phyloP scores from a whole-genome alignment of 2,797 vertebrate genomes.

The Lagorchestes hirsutus region DNA sequence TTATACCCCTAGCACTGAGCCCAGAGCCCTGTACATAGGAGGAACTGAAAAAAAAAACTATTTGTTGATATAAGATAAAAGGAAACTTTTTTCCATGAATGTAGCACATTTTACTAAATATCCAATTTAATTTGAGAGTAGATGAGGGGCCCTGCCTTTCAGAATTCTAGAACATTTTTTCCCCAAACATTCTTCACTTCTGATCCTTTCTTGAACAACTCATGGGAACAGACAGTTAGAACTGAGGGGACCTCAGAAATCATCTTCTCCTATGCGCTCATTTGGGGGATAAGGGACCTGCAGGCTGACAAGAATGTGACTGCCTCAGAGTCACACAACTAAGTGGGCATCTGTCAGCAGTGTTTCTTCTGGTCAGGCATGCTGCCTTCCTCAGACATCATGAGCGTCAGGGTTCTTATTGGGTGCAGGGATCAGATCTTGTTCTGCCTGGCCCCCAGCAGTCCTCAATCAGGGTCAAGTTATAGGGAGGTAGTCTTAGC shows the following conservation, averaged over 20 bases:
- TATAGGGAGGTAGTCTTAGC: background rate
- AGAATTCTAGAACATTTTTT: background rate
- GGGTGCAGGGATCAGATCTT: background rate
- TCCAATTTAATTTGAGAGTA: background rate
- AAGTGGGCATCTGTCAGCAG: background rate
- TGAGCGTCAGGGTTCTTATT: fast-evolving
- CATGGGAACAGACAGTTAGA: background rate
- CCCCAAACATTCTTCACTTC: background rate
- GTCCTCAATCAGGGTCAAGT: background rate
- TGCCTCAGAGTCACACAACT: background rate
- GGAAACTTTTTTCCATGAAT: background rate
- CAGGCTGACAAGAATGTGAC: too few relatives aligned
- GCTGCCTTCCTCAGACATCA: background rate
- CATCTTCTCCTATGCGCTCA: background rate
- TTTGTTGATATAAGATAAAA: background rate
- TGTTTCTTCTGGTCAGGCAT: background rate
- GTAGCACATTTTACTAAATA: background rate
- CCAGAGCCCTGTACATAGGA: background rate
- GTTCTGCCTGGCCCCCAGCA: background rate
- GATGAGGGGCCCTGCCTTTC: background rate
- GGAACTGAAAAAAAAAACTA: background rate
- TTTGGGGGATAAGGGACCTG: background rate
- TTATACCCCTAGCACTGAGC: background rate
- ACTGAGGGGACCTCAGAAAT: background rate
- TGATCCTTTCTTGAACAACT: background rate